Evolutionary conservation across 2,113 vertebrate species (phyloP), one percentile per base, ranked within the genome.

Genomic region (Charina bottae): DNA sequence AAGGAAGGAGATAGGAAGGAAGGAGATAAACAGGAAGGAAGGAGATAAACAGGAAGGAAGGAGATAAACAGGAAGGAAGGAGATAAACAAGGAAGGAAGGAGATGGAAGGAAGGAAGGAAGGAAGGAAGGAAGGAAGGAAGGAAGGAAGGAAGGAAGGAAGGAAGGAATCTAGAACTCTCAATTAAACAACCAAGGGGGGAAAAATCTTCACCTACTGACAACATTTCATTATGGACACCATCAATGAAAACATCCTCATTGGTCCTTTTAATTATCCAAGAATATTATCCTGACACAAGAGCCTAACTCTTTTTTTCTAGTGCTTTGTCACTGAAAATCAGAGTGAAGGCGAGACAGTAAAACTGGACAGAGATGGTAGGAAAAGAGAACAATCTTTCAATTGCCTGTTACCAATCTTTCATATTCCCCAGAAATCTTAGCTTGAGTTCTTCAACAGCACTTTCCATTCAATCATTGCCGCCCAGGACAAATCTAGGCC

Each of bases 301-400:
- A 60, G 93, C 95, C 60, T 13, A 37, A 83, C 85, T 60, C 89
- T 54, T 26, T 83, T 88, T 92, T 53, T 56, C 56, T 15, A 33
- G 10, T 85, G 42, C 26, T 91, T 49, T 58, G 28, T 28, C 68
- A 46, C 26, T 92, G 89, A 60, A 89, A 93, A 95, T 90, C 54
- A 93, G 88, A 92, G 55, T 60, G 93, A 92, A 60, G 92, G 72
- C 2, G 21, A 87, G 89, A 24, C 94, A 88, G 42, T 6, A 49
- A 89, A 33, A 37, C 6, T n/a, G 53, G 46, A 46, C 8, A 24
- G 11, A 13, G 64, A 17, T 37, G 55, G 17, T 4, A 15, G 7
- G 93, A 33, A 56, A 53, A 17, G 42, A 15, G 3, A 94, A 15
- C 49, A 33, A 19, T n/a, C 92, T 86, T 90, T 64, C 17, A 24